Base-by-base conservation (phyloP, 2,888 invertebrate species). In the Scaptodrosophila latifasciaeformis region DNA sequence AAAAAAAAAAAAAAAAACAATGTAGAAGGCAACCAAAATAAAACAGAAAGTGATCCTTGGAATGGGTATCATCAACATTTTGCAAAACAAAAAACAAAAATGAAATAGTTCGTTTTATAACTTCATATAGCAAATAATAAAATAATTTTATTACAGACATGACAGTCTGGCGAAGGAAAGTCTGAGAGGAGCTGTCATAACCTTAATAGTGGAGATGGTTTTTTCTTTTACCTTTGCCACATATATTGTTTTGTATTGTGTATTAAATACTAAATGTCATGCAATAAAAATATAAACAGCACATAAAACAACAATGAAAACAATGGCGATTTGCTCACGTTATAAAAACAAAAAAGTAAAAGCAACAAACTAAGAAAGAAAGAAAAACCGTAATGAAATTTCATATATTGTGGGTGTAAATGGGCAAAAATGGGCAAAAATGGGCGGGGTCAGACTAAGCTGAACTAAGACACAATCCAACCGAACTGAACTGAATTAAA, bases 231-330 rank as follows among this genome's bases (percentile, higher is more conserved):
- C n/a, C n/a, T n/a, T n/a, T n/a, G n/a, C 40, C 55, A 59, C 49
- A 51, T 58, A 68, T 59, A 77, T 51, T n/a, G 48, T 17, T 42
- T 47, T 51, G 29, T 44, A 29, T 51, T 44, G 19, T 15, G 30
- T 71, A 75, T 78, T 74, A 81, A 75, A 66, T 71, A 74, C 76
- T 69, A 64, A 67, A 65, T 67, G 58, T 67, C 78, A 80, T 77
- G 72, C 64, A 55, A 82, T 80, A 69, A 79, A 79, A 82, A 66
- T 71, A 75, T 81, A 81, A 75, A 75, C 81, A 75, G 72, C 62
- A 81, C 71, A 81, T 81, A 79, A 74, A 74, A 74, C 74, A 68
- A 78, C 81, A 65, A 78, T 81, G 65, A 74, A 74, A 81, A 78
- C 76, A 74, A 70, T 78, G 67, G 69, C 80, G 13, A 79, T 74